Conservation (phyloP, 2,113 vertebrate genomes). For the Dipodomys spectabilis region DNA sequence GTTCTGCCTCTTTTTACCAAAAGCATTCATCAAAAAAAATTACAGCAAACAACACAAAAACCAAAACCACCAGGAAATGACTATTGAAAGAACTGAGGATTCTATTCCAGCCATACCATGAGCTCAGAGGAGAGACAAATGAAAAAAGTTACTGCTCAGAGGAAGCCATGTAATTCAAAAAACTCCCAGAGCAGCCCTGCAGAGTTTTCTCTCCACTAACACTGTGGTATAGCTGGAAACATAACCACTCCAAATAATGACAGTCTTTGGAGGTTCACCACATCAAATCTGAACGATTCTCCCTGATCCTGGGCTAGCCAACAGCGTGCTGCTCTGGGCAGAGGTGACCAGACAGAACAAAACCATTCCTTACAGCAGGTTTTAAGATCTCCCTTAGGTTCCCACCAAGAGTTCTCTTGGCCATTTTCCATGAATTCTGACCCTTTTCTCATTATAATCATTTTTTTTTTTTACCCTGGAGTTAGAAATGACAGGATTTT, state of each 20-base stretch:
- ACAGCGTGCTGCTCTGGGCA: neutral
- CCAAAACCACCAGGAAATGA: neutral
- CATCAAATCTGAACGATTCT: neutral
- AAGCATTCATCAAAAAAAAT: neutral
- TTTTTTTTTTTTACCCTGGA: rapidly evolving
- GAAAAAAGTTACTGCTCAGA: neutral
- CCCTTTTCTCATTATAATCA: neutral
- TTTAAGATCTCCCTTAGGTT: rapidly evolving
- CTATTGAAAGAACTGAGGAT: neutral
- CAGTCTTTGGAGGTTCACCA: neutral
- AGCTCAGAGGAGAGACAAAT: neutral
- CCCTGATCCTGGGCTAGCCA: too few species aligned
- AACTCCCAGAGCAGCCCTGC: neutral
- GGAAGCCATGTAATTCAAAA: neutral
- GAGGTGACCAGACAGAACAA: neutral
- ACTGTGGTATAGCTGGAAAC: neutral
- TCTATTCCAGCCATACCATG: neutral
- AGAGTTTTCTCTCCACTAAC: neutral
- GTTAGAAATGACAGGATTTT: neutral
- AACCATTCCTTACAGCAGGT: neutral
- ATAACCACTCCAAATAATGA: neutral
- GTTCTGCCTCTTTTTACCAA: neutral
- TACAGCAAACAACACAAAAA: neutral
- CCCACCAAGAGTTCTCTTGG: neutral
- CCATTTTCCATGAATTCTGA: neutral